A percentile compares a stretch with the other conserved stretches of the same genome.
Evolutionary conservation across 1,140 invertebrate genomes (phyloP).

Genomic region (Centruroides sculpturatus): DNA sequence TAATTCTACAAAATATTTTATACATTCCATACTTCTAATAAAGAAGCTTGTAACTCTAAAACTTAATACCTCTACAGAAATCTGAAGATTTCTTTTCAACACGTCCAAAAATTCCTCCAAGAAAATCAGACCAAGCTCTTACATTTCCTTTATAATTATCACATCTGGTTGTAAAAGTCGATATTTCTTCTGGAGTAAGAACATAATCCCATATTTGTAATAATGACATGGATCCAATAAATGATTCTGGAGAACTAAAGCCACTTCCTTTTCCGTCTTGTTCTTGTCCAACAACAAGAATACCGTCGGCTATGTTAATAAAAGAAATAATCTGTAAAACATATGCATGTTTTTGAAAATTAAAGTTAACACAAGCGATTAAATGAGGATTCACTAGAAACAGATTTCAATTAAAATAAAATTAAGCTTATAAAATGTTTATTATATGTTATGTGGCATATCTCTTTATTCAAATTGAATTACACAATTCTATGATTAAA

Average conservation of each 20-base stretch:
- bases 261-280: slow-evolving; percentile 45
- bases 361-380: too few species aligned
- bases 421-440: too few species aligned
- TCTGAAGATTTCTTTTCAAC: slow-evolving; percentile 26
- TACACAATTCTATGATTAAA: too few species aligned
- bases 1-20: too few species aligned
- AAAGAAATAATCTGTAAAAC: too few species aligned
- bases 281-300: slow-evolving; percentile 51
- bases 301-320: slow-evolving; percentile 32
- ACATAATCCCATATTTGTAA: slow-evolving; percentile 45
- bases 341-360: too few species aligned
- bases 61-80: slow-evolving; percentile 29
- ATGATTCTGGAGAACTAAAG: slow-evolving; percentile 49
- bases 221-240: slow-evolving; percentile 42
- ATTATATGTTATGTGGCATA: too few species aligned
- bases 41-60: too few species aligned
- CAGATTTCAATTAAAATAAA: too few species aligned
- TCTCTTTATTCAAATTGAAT: too few species aligned
- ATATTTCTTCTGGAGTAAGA: slow-evolving; percentile 32
- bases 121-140: slow-evolving; percentile 44
- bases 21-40: too few species aligned
- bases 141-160: slow-evolving; percentile 36
- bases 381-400: too few species aligned
- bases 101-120: slow-evolving; percentile 37
- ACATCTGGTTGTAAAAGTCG: slow-evolving; percentile 35